Evolutionary conservation across 1,140 invertebrate genomes (phyloP).

Genomic region (Dendrolimus kikuchii): DNA sequence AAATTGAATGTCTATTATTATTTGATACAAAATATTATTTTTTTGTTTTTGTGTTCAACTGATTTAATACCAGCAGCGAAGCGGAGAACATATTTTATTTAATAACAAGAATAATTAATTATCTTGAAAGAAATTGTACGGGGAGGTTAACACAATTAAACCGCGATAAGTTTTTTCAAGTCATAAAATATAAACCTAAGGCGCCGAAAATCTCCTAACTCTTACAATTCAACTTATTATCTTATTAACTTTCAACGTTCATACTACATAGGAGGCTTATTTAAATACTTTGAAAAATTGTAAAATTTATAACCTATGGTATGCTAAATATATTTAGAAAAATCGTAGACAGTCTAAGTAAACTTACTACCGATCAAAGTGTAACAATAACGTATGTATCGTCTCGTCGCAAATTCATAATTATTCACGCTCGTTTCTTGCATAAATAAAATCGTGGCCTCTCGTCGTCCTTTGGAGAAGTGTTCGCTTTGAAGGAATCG

Average conservation of each 20-base stretch:
- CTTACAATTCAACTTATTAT: background rate
- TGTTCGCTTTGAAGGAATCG: too few relatives aligned
- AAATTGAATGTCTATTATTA: slow-evolving; percentile 7
- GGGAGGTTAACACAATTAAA: too few relatives aligned
- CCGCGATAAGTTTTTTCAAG: too few relatives aligned
- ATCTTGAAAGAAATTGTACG: background rate
- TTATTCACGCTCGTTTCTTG: slow-evolving; percentile 13
- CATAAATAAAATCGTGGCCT: slow-evolving; percentile 19
- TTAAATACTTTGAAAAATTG: slow-evolving; percentile 22
- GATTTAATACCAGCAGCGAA: slow-evolving; percentile 6
- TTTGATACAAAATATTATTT: background rate
- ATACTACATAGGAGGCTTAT: slow-evolving; percentile 19
- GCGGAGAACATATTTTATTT: slow-evolving; percentile 21
- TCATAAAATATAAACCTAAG: background rate
- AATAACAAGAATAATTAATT: slow-evolving; percentile 20
- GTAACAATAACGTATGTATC: slow-evolving; percentile 31
- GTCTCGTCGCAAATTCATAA: slow-evolving; percentile 19
- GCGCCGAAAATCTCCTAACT: background rate
- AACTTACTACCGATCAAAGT: slow-evolving; percentile 43
- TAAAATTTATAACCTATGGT: slow-evolving; percentile 44
- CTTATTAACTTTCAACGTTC: slow-evolving; percentile 1
- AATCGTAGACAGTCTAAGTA: slow-evolving; percentile 42
- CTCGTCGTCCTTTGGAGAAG: slow-evolving; percentile 1
- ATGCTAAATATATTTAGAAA: slow-evolving; percentile 49
- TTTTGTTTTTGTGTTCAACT: background rate